Evolutionary conservation across 2,113 vertebrate genomes (phyloP), one percentile per base, ranked within the genome.

Genomic region (Grallaria varia): DNA sequence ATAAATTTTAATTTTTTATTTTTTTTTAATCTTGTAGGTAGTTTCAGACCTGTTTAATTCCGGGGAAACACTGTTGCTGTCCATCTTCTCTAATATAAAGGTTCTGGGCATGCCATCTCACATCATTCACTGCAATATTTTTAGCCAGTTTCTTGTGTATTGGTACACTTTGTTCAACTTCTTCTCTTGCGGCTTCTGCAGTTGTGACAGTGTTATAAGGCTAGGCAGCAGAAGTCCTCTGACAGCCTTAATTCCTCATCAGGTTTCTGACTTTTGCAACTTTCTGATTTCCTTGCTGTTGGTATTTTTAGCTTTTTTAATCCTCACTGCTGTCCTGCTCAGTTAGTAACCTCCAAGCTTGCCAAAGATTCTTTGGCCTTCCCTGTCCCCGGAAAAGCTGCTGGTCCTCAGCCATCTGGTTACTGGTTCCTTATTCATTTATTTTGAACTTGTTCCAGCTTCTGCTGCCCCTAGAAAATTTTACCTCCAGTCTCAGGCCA

Each of bases 321-420:
- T 93, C 94, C 93, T 87, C 58, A 28, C 62, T 95, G 77, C 84
- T 27, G 2, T 95, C 91, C 93, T 76, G 80, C 87, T 94, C 74
- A 44, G 96, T 92, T 97, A 94, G 96, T 92, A 96, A 97, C 95
- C 60, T 96, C 64, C 84, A 84, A 71, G 86, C 84, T 89, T 96
- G 96, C 96, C 96, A 97, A 96, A 95, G 95, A 95, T 96, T 97
- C 95, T 80, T 95, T 97, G 94, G 95, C 96, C 93, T 96, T 71
- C 66, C 64, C 84, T 91, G 80, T 96, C 93, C 96, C 95, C 95
- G 93, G 96, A 97, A 96, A 96, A 94, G 96, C 93, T 89, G 69
- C 95, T 97, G 95, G 96, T 96, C 58, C 87, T 95, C 89, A 89
- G 93, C 94, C 95, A 96, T 96, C 94, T 96, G 96, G 93, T 97